Conservation (phyloP, 2,113 vertebrate species). For the Lanius collurio region DNA sequence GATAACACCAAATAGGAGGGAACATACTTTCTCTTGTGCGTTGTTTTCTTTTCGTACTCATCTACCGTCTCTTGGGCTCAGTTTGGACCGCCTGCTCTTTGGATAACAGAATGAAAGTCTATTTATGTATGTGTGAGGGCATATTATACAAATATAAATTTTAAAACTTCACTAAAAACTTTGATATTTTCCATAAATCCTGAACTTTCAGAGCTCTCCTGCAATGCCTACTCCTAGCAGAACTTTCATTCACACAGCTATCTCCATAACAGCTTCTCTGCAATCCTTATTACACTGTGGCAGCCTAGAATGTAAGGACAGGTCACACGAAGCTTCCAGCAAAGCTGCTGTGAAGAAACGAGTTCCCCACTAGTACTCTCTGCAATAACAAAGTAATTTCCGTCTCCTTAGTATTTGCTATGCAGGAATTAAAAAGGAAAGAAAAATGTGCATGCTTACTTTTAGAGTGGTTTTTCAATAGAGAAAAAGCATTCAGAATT, state of each 20-base stretch:
- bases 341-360: not conserved
- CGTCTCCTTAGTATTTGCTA: not conserved
- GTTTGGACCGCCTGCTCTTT: not conserved
- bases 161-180: not conserved
- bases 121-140: not conserved
- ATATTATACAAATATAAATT: not conserved
- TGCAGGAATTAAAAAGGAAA: not conserved
- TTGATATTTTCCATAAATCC: not conserved
- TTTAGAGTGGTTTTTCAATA: not conserved
- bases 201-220: not conserved
- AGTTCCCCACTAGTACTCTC: not conserved
- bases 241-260: not conserved
- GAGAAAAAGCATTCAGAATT: not conserved
- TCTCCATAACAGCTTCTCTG: not conserved
- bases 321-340: not conserved
- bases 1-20: not conserved
- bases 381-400: not conserved
- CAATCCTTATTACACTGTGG: not conserved
- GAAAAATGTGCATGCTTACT: not conserved
- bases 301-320: not conserved
- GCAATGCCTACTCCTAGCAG: not conserved
- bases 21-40: not conserved
- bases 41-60: not conserved
- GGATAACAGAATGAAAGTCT: not conserved
- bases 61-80: not conserved